Base-by-base conservation (phyloP, 2,888 invertebrate genomes). In the Pristionchus japonicus region DNA sequence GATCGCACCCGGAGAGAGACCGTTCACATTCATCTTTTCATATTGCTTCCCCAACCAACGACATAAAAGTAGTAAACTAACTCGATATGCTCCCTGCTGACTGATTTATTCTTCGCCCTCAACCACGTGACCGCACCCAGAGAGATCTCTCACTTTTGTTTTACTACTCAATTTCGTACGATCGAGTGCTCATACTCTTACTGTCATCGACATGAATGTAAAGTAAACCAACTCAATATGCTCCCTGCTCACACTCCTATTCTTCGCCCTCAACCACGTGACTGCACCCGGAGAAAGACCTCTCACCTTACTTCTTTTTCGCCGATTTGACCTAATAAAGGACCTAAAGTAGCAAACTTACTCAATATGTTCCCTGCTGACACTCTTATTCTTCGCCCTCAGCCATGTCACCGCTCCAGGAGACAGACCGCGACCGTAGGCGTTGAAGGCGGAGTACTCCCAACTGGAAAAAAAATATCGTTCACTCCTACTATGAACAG, bases 381-480 rank as follows among this genome's bases (percentile, higher is more conserved):
- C 89, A 31, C 88, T 88, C n/a, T 84, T n/a, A 74, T 92, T 52
- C n/a, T 49, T 90, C 70, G 89, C 47, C n/a, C 88, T 61, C 31
- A 92, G 86, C 91, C 91, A 93, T 7, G 89, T 90, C 43, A 92
- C 34, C 9, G 92, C 91, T n/a, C 91, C 92, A 0, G 86, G 86
- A 13, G 91, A 90, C 0, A 92, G 92, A 13, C 90, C 92, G 37
- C 89, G 88, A 15, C 92, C 90, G 83, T 93, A 93, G 2, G 93
- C 93, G 82, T 93, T 93, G 86, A 90, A 93, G 3, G 92, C 90
- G 52, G 91, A 91, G 88, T 91, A 93, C 20, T 90, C 90, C 88
- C 91, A 91, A 40, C 91, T 89, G 67, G 43, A 85, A 34, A n/a
- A n/a, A n/a, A n/a, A n/a, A n/a, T n/a, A n/a, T n/a, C n/a, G n/a